Evolutionary conservation across 2,888 invertebrate species (phyloP).

Genomic region (Folsomia manolachei): DNA sequence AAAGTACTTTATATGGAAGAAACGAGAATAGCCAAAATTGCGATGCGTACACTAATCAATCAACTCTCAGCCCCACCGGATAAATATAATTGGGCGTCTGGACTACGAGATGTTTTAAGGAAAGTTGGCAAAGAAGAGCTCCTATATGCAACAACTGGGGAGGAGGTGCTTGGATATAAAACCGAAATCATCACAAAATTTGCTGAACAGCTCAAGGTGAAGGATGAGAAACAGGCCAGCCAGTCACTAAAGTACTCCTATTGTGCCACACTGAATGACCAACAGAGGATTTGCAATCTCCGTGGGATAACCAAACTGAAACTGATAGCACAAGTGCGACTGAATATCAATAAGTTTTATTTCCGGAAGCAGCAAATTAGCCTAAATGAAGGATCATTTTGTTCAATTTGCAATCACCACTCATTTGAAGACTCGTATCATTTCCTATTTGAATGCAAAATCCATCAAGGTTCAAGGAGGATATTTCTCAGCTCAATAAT

Average conservation of each 20-base stretch:
- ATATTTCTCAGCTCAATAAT: neutral
- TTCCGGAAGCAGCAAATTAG: neutral
- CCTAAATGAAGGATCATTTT: neutral
- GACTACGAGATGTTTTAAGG: neutral
- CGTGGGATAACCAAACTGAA: neutral
- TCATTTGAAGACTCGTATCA: neutral
- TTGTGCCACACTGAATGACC: neutral
- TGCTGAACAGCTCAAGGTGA: neutral
- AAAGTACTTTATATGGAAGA: neutral
- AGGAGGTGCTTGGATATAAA: neutral
- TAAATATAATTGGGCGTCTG: conserved; percentile 2
- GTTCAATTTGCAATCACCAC: neutral
- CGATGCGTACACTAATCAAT: neutral
- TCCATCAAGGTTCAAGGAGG: conserved; percentile 1
- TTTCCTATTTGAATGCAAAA: conserved; percentile 18
- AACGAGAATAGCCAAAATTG: neutral
- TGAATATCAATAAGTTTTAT: neutral
- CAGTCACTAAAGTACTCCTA: neutral
- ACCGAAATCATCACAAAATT: neutral
- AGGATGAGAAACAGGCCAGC: neutral
- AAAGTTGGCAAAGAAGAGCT: neutral
- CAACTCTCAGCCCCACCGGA: neutral
- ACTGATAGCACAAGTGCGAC: neutral
- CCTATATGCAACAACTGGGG: neutral
- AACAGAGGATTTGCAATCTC: neutral